These are phyloP conservation scores for Pyrochroa serraticornis DNA, from an alignment of 2,888 invertebrate genomes.

Conservation along the genomic window DNA sequence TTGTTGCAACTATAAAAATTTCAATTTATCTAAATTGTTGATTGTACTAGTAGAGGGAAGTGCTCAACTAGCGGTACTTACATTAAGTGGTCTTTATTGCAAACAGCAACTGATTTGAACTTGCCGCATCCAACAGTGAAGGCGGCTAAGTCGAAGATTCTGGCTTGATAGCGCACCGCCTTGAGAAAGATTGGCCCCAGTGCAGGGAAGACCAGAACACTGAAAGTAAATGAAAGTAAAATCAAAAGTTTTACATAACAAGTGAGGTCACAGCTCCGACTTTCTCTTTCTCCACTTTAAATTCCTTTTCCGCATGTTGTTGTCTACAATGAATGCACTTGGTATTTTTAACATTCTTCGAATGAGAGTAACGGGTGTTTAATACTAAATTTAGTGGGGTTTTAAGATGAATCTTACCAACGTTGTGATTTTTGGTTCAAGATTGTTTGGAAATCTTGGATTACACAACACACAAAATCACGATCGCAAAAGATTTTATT, in stretches of 20 bases:
- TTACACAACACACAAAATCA: constrained; percentile 48
- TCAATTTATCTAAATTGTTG: neutral
- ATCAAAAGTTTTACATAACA: constrained; percentile 56
- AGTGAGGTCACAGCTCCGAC: constrained; percentile 53
- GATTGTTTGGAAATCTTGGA: constrained; percentile 45
- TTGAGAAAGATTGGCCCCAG: constrained; percentile 51
- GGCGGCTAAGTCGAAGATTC: constrained; percentile 46
- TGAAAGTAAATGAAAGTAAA: constrained; percentile 58
- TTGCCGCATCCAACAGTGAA: constrained; percentile 38
- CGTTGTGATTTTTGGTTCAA: constrained; percentile 42
- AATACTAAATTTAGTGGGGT: too few species aligned
- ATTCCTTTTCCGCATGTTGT: constrained; percentile 49
- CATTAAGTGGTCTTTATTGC: constrained; percentile 44
- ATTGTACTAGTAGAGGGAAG: neutral
- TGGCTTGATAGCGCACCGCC: constrained; percentile 49
- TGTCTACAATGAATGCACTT: constrained; percentile 12
- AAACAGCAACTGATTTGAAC: constrained; percentile 42
- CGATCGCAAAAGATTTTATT: constrained; percentile 49
- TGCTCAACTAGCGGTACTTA: constrained; percentile 33
- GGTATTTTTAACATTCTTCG: neutral
- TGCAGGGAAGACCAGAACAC: constrained; percentile 50
- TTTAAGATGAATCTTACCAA: constrained; percentile 35
- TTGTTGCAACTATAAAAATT: constrained; percentile 1
- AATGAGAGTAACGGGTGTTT: neutral
- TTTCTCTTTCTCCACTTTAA: constrained; percentile 54